phyloP scores from a whole-genome alignment of 2,797 vertebrate genomes.

The Siniperca obscura region DNA sequence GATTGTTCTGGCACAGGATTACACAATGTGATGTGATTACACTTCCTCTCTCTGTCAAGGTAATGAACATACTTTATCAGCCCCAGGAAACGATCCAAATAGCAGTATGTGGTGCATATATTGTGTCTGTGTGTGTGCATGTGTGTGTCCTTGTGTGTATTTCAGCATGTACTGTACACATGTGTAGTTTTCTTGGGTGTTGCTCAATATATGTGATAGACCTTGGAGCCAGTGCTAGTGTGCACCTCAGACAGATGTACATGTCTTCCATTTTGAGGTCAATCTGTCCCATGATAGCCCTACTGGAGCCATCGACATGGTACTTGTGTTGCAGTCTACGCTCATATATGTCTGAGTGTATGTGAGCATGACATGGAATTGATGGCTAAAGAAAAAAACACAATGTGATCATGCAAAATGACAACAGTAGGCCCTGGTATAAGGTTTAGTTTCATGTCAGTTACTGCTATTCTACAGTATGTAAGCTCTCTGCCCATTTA shows the following conservation, averaged over 20 bases:
- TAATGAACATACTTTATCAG: conserved; percentile 67
- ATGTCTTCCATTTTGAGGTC: conserved; percentile 57
- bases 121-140: not conserved
- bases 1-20: conserved; percentile 59
- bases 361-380: conserved; percentile 16
- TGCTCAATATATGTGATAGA: conserved; percentile 49
- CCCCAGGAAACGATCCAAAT: conserved; percentile 52
- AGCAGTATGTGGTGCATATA: not conserved
- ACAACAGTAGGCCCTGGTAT: conserved; percentile 8
- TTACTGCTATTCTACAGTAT: conserved; percentile 16
- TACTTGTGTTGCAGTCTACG: not conserved
- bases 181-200: not conserved
- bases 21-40: conserved; percentile 60
- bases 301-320: not conserved
- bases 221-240: conserved; percentile 42
- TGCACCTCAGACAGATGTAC: conserved; percentile 55
- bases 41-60: conserved; percentile 46
- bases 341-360: conserved; percentile 18
- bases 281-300: conserved; percentile 44
- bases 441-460: conserved; percentile 38
- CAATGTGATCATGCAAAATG: not conserved
- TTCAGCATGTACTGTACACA: conserved; percentile 12
- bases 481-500: conserved; percentile 33
- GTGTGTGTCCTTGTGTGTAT: conserved; percentile 1
- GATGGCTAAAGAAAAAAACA: conserved; percentile 11